These are phyloP conservation scores for Amniataba percoides DNA, from an alignment of 2,797 vertebrate species.

Conservation along the genomic window DNA sequence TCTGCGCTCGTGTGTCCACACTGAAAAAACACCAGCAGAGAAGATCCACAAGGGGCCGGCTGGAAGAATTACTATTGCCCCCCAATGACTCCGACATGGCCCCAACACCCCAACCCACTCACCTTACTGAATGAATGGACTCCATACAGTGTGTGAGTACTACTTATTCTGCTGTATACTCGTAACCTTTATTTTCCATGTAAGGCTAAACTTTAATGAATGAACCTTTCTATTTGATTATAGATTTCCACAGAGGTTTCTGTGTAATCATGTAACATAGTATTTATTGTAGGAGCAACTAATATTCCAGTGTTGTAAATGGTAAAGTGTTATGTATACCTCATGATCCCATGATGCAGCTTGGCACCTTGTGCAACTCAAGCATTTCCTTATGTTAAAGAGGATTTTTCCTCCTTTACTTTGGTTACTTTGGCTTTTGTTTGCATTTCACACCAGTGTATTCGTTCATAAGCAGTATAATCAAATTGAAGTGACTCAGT, in stretches of 20 bases:
- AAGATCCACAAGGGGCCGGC: conserved; percentile 5
- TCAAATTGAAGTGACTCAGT: neutral
- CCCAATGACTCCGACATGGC: neutral
- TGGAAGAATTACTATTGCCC: neutral
- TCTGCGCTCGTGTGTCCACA: conserved; percentile 21
- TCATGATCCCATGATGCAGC: no score
- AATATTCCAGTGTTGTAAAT: neutral
- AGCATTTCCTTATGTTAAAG: neutral
- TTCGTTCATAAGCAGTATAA: no score
- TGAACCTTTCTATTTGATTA: neutral
- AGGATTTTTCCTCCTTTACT: no score
- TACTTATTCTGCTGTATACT: neutral
- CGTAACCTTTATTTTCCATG: conserved; percentile 9
- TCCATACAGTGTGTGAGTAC: conserved; percentile 16
- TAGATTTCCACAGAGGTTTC: neutral
- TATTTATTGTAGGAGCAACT: neutral
- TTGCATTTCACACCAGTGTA: neutral
- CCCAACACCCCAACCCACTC: neutral
- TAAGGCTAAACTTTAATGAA: neutral
- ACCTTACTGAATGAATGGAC: conserved; percentile 16
- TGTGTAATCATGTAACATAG: neutral
- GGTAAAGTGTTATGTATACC: neutral
- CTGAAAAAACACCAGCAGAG: conserved; percentile 14
- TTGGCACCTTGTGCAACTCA: no score
- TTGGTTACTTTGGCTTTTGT: no score